These are phyloP conservation scores for Antedon bifida DNA, from an alignment of 35 echinoderm and acorn worm species.

Conservation along the genomic window DNA sequence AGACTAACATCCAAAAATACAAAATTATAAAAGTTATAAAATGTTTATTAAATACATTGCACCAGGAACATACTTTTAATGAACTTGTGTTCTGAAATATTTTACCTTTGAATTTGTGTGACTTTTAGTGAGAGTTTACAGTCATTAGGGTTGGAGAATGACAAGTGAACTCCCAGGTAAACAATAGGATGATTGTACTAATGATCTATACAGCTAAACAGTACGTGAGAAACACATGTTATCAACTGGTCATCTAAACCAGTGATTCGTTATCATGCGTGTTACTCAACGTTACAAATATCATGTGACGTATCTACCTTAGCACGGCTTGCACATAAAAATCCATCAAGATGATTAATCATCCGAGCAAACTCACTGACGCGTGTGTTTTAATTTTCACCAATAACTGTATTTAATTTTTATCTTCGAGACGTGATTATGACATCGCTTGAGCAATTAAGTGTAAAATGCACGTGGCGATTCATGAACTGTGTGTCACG, in stretches of 20 bases:
- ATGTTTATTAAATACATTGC: too few species aligned
- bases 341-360: neutral
- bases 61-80: neutral
- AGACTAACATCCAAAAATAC: too few species aligned
- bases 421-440: neutral
- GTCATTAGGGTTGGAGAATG: neutral
- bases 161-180: neutral
- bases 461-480: neutral
- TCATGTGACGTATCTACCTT: neutral
- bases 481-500: neutral
- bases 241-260: neutral
- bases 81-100: neutral
- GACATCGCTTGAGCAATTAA: neutral
- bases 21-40: too few species aligned
- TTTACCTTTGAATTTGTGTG: neutral
- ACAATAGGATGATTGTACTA: neutral
- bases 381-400: neutral
- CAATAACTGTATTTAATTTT: neutral
- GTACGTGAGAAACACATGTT: neutral
- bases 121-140: neutral
- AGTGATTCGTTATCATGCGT: neutral
- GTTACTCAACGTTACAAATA: neutral
- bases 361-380: neutral
- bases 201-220: neutral
- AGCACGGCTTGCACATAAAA: neutral